Evolutionary conservation across 2,888 invertebrate species (phyloP), one percentile per base, ranked within the genome.

Genomic region (Nomada fabriciana): DNA sequence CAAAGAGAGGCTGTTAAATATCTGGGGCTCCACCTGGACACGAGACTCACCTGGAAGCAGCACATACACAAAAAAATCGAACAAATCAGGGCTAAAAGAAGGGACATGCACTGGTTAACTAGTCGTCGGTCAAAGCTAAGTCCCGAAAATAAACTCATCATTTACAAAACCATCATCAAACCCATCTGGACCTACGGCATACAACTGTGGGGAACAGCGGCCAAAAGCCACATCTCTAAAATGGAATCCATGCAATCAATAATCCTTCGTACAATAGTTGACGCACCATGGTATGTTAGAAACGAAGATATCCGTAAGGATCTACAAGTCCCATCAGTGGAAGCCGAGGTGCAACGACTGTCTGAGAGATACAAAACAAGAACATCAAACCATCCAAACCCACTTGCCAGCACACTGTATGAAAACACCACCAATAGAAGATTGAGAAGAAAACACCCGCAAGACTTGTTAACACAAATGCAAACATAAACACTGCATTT

Each of bases 1-100:
- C 69, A 81, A 67, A 67, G 11, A 29, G 76, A 78, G 25, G 15
- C 47, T 3, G 80, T 81, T 0, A 75, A 83, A 82, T 89, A 86
- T 70, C 57, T 89, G 7, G 80, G 82, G 11, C 23, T 86, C 2
- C 76, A 83, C 47, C 57, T 88, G 25, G 25, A 25, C 25, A 25
- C 25, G n/a, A 72, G 61, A 57, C 52, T 85, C n/a, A 85, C 76
- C 2, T 86, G 75, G 73, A 57, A 65, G 29, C 2, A 68, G 13
- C 63, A 60, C 5, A 78, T 76, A 0, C 18, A 2, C 2, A 47
- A 61, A 20, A 83, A 79, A 25, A 25, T 25, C 25, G 2, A 25
- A 25, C 25, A 25, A 25, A 25, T 25, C 25, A 25, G 25, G 2
- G 25, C 25, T 25, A 25, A 25, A 25, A 25, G 25, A 25, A 25